Evolutionary conservation across 37 sponge, comb jelly and placozoan species (phyloP).

Genomic region (Geodia barretti): DNA sequence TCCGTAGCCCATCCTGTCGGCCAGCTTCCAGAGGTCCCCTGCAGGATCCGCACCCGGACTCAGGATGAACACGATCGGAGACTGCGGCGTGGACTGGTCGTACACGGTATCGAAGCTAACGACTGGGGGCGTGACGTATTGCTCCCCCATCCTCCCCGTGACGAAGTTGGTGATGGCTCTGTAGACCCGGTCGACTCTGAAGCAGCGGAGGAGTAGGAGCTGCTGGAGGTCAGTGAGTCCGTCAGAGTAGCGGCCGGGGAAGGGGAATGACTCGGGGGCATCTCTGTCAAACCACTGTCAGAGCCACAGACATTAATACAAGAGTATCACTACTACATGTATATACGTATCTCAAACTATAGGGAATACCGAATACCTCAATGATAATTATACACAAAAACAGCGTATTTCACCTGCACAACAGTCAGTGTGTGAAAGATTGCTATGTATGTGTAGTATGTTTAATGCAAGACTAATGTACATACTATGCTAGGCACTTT

Average conservation of each 20-base stretch:
- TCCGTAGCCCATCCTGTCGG: constrained; percentile 92
- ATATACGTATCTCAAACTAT: background rate
- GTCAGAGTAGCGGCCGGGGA: constrained; percentile 80
- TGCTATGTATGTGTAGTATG: too few species aligned
- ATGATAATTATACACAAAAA: background rate
- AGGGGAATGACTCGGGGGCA: constrained; percentile 83
- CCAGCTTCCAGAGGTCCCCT: constrained; percentile 94
- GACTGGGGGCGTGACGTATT: constrained; percentile 98
- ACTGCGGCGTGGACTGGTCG: constrained; percentile 90
- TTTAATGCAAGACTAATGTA: too few species aligned
- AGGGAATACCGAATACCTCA: background rate
- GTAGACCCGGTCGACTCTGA: constrained; percentile 97
- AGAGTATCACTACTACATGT: background rate
- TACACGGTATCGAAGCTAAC: constrained; percentile 90
- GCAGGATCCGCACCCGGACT: constrained; percentile 99
- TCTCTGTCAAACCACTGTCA: constrained; percentile 94
- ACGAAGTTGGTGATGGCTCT: constrained; percentile 96
- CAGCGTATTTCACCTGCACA: background rate
- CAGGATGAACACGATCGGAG: constrained; percentile 98
- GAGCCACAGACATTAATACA: background rate
- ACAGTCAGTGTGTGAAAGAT: background rate
- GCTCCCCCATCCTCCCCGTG: constrained; percentile 94
- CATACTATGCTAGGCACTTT: background rate
- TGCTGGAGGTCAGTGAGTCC: constrained; percentile 83
- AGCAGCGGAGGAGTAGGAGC: constrained; percentile 92